phyloP scores from a whole-genome alignment of 2,113 vertebrate species.

The Atherinomorus stipes region DNA sequence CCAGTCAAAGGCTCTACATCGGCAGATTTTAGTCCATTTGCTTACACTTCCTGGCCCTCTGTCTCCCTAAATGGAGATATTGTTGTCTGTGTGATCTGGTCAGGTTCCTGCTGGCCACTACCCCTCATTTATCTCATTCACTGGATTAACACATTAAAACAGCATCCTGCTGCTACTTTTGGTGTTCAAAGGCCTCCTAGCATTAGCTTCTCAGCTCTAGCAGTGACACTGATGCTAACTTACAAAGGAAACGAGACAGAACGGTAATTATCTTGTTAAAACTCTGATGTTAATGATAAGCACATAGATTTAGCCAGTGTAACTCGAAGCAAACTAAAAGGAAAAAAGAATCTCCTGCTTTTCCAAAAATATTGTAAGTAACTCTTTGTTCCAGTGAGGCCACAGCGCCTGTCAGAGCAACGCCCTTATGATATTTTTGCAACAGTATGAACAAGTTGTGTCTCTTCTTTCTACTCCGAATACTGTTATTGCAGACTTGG shows the following conservation, averaged over 20 bases:
- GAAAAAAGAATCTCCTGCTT: background rate
- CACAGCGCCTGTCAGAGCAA: conserved; percentile 22
- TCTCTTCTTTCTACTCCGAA: conserved; percentile 37
- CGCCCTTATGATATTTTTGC: conserved; percentile 52
- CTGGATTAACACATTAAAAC: conserved; percentile 67
- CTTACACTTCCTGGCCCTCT: conserved; percentile 45
- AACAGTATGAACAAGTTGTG: conserved; percentile 49
- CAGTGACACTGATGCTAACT: conserved; percentile 6
- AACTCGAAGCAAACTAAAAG: background rate
- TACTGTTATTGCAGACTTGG: conserved; percentile 58
- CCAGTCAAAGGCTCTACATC: background rate
- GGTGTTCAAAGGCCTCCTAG: conserved; percentile 53
- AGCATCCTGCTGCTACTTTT: conserved; percentile 54
- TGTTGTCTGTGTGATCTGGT: conserved; percentile 58
- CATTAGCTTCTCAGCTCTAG: conserved; percentile 42
- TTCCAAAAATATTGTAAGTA: conserved; percentile 2
- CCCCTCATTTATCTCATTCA: conserved; percentile 64
- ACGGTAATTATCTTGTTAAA: background rate
- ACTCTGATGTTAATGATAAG: background rate
- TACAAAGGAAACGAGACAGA: conserved; percentile 2
- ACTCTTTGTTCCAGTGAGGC: conserved; percentile 7
- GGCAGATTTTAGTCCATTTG: background rate
- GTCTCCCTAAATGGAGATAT: conserved; percentile 51
- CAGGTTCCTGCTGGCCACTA: conserved; percentile 41
- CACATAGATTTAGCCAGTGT: background rate